Evolutionary conservation across 30 jellyfish, hydroid and myxozoan genomes (phyloP).

Genomic region (Aurelia coerulea): DNA sequence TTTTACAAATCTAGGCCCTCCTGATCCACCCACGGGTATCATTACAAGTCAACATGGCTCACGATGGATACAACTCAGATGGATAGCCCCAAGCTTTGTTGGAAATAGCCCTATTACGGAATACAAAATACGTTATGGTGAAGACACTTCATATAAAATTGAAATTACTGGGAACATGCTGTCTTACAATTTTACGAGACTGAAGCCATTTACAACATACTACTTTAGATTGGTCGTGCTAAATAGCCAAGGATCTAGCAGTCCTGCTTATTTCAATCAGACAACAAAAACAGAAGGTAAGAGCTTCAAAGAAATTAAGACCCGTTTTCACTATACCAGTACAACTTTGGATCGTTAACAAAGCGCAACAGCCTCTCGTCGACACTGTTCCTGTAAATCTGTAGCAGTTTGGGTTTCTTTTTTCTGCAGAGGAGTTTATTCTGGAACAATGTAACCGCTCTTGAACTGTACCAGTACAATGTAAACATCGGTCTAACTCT

Average conservation of each 20-base stretch:
- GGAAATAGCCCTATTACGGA: background rate
- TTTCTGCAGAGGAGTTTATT: no score
- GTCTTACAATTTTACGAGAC: background rate
- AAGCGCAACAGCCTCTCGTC: no score
- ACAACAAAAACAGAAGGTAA: slow-evolving; percentile 13
- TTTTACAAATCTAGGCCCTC: background rate
- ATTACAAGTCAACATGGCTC: background rate
- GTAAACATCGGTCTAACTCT: no score
- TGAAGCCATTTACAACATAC: slow-evolving; percentile 41
- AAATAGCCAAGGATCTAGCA: slow-evolving; percentile 19
- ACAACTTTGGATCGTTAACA: no score
- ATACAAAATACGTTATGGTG: background rate
- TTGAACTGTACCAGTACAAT: no score
- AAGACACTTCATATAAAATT: background rate
- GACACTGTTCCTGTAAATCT: no score
- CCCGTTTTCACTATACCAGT: no score
- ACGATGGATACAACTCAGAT: background rate
- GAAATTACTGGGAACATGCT: background rate
- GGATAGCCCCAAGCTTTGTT: background rate
- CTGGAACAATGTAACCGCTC: no score
- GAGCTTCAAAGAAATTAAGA: no score
- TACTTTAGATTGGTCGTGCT: slow-evolving; percentile 9
- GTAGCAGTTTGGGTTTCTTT: no score
- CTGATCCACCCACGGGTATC: background rate
- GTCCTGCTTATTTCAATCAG: background rate